Conservation (phyloP, 2,888 invertebrate genomes). For the Perizoma flavofasciatum region DNA sequence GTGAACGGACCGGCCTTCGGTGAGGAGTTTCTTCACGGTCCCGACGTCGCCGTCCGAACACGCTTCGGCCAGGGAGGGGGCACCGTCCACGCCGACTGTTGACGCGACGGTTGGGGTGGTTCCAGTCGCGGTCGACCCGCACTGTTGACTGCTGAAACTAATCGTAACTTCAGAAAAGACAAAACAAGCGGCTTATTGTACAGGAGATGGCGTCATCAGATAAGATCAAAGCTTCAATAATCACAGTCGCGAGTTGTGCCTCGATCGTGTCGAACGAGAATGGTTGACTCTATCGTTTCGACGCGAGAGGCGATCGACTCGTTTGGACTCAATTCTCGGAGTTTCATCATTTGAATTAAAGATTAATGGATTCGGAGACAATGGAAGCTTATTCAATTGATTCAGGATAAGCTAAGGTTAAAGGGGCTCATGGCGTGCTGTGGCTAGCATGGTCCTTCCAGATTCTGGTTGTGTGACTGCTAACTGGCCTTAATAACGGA, state of each 20-base stretch:
- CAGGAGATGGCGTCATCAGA: slow-evolving; percentile 56
- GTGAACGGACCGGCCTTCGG: slow-evolving; percentile 96
- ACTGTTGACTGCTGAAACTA: slow-evolving; percentile 71
- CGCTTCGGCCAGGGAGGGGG: slow-evolving; percentile 94
- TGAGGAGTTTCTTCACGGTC: slow-evolving; percentile 94
- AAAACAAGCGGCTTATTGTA: not conserved
- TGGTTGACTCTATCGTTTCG: slow-evolving; percentile 58
- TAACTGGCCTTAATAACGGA: too few species aligned
- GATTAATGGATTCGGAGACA: not conserved
- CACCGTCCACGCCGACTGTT: slow-evolving; percentile 78
- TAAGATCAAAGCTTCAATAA: slow-evolving; percentile 81
- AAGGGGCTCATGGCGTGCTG: too few species aligned
- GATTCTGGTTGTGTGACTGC: too few species aligned
- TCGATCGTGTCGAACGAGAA: slow-evolving; percentile 66
- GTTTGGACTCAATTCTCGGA: slow-evolving; percentile 83
- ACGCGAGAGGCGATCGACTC: slow-evolving; percentile 58
- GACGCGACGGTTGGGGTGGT: slow-evolving; percentile 78
- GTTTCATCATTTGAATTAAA: slow-evolving; percentile 76
- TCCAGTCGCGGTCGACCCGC: slow-evolving; percentile 73
- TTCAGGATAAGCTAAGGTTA: not conserved
- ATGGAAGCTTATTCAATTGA: not conserved
- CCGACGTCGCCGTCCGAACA: slow-evolving; percentile 97
- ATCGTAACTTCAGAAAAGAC: slow-evolving; percentile 4
- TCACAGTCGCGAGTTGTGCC: slow-evolving; percentile 66
- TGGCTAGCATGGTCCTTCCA: too few species aligned